Percentiles rank a stretch among this genome's conserved stretches.
These are phyloP conservation scores for Prosopocoilus inquinatus DNA, from an alignment of 2,888 invertebrate genomes.

Conservation along the genomic window DNA sequence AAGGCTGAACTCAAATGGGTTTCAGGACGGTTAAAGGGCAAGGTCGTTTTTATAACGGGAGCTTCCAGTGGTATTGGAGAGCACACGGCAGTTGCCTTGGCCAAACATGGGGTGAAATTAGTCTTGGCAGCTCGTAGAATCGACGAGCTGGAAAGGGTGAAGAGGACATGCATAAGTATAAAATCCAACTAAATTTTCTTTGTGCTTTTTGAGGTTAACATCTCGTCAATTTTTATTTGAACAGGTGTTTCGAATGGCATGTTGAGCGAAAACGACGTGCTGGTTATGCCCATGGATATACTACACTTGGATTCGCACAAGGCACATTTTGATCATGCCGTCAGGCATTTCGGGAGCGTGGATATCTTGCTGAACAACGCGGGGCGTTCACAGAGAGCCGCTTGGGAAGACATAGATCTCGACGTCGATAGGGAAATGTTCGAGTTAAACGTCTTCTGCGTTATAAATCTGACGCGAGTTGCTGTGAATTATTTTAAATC, in stretches of 20 bases:
- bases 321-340: slow-evolving; percentile 58
- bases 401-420: slow-evolving; percentile 68
- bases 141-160: slow-evolving; percentile 64
- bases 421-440: slow-evolving; percentile 73
- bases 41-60: slow-evolving; percentile 82
- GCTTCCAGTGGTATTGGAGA: slow-evolving; percentile 84
- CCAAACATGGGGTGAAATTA: slow-evolving; percentile 64
- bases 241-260: slow-evolving; percentile 47
- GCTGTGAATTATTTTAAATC: slow-evolving; percentile 65
- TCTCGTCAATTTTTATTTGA: slow-evolving; percentile 22
- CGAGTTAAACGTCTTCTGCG: slow-evolving; percentile 74
- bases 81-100: slow-evolving; percentile 65
- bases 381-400: slow-evolving; percentile 73
- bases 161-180: slow-evolving; percentile 60
- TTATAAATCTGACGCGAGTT: slow-evolving; percentile 67
- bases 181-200: slow-evolving; percentile 2
- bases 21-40: slow-evolving; percentile 43
- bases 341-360: slow-evolving; percentile 68
- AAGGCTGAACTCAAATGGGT: neutral
- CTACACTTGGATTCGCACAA: slow-evolving; percentile 60
- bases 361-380: slow-evolving; percentile 82
- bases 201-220: neutral
- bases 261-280: slow-evolving; percentile 59
- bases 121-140: slow-evolving; percentile 66
- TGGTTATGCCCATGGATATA: slow-evolving; percentile 70